phyloP scores from a whole-genome alignment of 2,888 invertebrate species.

The Cylloceria caligata region DNA sequence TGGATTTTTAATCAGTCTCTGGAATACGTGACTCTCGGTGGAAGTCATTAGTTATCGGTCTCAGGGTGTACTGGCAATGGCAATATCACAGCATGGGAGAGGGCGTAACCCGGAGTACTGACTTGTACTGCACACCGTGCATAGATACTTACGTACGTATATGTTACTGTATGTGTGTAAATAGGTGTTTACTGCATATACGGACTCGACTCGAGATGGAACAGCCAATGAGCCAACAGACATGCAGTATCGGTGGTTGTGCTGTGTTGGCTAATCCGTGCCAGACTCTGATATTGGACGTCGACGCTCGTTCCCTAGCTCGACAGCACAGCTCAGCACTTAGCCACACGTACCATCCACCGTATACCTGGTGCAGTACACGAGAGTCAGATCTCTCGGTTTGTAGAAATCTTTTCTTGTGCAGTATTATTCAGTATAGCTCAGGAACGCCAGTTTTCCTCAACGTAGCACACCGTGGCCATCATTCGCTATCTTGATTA shows the following conservation, averaged over 20 bases:
- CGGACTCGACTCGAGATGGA: slow-evolving; percentile 28
- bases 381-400: slow-evolving; percentile 13
- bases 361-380: background rate
- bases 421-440: background rate
- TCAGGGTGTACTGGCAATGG: slow-evolving; percentile 41
- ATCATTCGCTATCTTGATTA: slow-evolving; percentile 2
- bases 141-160: background rate
- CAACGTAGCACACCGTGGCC: background rate
- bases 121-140: background rate
- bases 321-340: slow-evolving; percentile 50
- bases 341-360: slow-evolving; percentile 14
- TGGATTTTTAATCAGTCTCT: no score
- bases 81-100: slow-evolving; percentile 52
- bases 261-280: slow-evolving; percentile 56
- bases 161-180: background rate
- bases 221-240: slow-evolving; percentile 20
- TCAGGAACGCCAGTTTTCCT: slow-evolving; percentile 5
- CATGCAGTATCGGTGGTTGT: slow-evolving; percentile 27
- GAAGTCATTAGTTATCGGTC: slow-evolving; percentile 52
- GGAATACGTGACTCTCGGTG: background rate
- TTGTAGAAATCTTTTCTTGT: slow-evolving; percentile 26
- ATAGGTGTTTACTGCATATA: slow-evolving; percentile 24
- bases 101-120: slow-evolving; percentile 43
- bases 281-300: slow-evolving; percentile 58
- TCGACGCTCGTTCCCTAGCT: slow-evolving; percentile 45